phyloP scores from a whole-genome alignment of 1,140 invertebrate species.

The Formica exsecta region DNA sequence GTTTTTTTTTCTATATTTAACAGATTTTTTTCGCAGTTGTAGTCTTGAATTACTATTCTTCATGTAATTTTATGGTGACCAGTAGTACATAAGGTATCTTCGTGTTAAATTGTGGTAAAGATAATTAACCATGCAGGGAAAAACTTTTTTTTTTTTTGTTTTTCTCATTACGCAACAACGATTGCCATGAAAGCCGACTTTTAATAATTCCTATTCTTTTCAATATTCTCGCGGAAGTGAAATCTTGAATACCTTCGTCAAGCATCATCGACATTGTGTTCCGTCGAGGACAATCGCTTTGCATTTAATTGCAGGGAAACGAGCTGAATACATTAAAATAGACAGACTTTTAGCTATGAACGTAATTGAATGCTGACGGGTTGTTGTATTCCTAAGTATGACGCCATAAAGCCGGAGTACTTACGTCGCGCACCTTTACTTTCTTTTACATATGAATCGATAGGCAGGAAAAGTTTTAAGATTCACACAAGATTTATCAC shows the following conservation, averaged over 20 bases:
- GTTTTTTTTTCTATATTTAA: background rate
- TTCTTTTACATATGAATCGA: background rate
- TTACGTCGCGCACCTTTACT: background rate
- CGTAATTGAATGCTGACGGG: background rate
- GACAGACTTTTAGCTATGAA: background rate
- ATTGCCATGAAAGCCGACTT: background rate
- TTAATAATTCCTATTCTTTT: background rate
- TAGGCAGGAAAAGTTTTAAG: background rate
- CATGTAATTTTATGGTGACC: no score
- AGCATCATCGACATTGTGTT: slow-evolving; percentile 8
- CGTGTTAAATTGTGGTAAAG: background rate
- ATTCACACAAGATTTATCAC: background rate
- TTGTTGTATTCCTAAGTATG: slow-evolving; percentile 12
- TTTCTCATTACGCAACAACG: background rate
- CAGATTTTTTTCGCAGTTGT: background rate
- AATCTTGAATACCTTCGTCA: background rate
- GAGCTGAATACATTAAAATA: background rate
- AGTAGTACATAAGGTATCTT: background rate
- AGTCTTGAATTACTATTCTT: background rate
- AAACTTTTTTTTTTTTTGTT: slow-evolving; percentile 19
- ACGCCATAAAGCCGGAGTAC: background rate
- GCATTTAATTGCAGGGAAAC: slow-evolving; percentile 34
- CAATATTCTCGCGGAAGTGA: background rate
- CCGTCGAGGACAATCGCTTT: background rate
- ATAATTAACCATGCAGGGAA: background rate